phyloP scores from a whole-genome alignment of 2,797 vertebrate species.

The Fringilla coelebs region DNA sequence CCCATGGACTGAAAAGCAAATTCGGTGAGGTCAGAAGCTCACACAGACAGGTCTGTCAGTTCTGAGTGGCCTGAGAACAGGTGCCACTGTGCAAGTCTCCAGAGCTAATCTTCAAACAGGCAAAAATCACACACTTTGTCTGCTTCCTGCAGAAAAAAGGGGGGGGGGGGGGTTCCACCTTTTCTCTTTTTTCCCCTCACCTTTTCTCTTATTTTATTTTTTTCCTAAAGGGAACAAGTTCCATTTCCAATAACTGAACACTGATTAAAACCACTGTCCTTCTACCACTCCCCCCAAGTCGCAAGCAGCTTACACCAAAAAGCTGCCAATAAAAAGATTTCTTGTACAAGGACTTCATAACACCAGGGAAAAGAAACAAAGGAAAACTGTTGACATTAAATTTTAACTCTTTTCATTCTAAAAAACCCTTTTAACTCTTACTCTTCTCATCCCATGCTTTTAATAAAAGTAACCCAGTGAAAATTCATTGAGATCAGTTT shows the following conservation, averaged over 20 bases:
- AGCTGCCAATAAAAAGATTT: not conserved
- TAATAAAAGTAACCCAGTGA: not conserved
- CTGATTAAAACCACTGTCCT: not conserved
- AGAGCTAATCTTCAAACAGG: not conserved
- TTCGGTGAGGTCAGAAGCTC: not conserved
- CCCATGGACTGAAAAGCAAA: not conserved
- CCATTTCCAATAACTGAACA: not conserved
- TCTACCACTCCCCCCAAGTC: not conserved
- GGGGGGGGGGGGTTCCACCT: rapidly evolving
- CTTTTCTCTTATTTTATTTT: not conserved
- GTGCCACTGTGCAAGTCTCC: not conserved
- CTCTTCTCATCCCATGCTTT: not conserved
- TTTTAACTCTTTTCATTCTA: not conserved
- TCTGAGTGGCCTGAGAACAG: not conserved
- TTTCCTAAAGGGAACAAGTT: not conserved
- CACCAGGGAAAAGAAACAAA: not conserved
- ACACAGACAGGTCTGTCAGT: not conserved
- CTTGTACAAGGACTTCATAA: not conserved
- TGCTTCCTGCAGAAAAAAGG: not conserved
- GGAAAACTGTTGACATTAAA: not conserved
- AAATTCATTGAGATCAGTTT: not conserved
- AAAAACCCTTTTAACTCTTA: not conserved
- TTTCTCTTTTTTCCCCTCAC: not conserved
- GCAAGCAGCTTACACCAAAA: not conserved
- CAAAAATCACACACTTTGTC: not conserved